Base-by-base conservation (phyloP, 2,888 invertebrate genomes). In the Philaethria dido region DNA sequence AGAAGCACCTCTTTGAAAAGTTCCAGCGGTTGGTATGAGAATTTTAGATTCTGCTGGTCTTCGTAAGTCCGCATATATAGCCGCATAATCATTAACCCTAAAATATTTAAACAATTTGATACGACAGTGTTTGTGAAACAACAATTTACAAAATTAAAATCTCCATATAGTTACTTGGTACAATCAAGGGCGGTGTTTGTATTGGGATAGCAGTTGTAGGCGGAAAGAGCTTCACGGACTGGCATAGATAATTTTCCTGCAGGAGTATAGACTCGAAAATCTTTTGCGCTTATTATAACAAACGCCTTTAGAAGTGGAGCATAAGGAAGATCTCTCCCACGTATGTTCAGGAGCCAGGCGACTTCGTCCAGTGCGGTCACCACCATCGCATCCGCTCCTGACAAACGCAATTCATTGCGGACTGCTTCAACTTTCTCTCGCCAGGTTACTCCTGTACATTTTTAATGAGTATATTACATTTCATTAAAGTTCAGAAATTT, bases 291-390 rank as follows among this genome's bases (percentile, higher is more conserved):
- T 50, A 97, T 84, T 47, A 97, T 87, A 1, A 95, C 93, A 81
- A 97, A 97, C 47, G 96, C 95, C 78, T 95, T 95, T 9, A 97
- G 90, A 18, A 97, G 95, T 0, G 98, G 98, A 0, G 96, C 96
- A 81, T 95, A 95, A 0, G 96, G 96, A 71, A 97, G 93, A 87
- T 98, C 98, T 66, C 94, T 92, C 0, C 97, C 98, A n/a, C 98
- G 94, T 18, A 98, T 94, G 83, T 98, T 98, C 42, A 98, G 92
- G 39, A 98, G 86, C 96, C 98, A 98, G 0, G 98, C 97, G 22
- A 92, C 88, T 85, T 98, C 98, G 76, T 98, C 97, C 64, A 98
- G 86, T 0, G 97, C 96, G 0, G 98, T 97, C 14, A 98, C 93
- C 33, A 98, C 94, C 92, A 98, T 95, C 0, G 97, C 97, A 75